Evolutionary conservation across 1,140 invertebrate species (phyloP).

Genomic region (Euura saliciscinereae): DNA sequence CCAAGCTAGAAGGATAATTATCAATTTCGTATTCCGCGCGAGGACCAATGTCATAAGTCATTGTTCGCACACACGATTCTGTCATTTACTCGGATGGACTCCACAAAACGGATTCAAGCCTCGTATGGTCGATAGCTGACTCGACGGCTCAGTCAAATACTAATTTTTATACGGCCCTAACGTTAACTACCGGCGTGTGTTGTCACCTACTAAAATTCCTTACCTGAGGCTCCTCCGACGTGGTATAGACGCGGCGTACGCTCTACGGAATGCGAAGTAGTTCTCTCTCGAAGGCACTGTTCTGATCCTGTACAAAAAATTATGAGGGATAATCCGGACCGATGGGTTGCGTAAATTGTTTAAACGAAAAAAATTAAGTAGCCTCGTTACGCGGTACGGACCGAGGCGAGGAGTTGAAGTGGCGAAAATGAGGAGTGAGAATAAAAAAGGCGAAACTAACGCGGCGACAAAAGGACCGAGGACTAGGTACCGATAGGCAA

Average conservation of each 20-base stretch:
- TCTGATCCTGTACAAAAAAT: background rate
- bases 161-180: background rate
- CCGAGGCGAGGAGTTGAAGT: background rate
- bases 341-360: too few species aligned
- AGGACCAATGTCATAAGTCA: too few species aligned
- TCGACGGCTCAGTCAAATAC: background rate
- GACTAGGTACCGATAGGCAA: background rate
- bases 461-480: background rate
- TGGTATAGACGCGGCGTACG: background rate
- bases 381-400: background rate
- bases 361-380: background rate
- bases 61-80: too few species aligned
- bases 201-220: background rate
- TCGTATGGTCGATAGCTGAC: background rate
- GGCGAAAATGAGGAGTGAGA: background rate
- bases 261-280: background rate
- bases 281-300: background rate
- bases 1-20: too few species aligned
- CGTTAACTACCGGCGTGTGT: background rate
- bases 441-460: background rate
- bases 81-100: too few species aligned
- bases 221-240: background rate
- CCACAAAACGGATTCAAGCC: too few species aligned
- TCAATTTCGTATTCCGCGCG: too few species aligned
- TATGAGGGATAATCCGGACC: too few species aligned